Evolutionary conservation across 1,140 invertebrate genomes (phyloP), one percentile per base, ranked within the genome.

Genomic region (Temnothorax curvispinosus): DNA sequence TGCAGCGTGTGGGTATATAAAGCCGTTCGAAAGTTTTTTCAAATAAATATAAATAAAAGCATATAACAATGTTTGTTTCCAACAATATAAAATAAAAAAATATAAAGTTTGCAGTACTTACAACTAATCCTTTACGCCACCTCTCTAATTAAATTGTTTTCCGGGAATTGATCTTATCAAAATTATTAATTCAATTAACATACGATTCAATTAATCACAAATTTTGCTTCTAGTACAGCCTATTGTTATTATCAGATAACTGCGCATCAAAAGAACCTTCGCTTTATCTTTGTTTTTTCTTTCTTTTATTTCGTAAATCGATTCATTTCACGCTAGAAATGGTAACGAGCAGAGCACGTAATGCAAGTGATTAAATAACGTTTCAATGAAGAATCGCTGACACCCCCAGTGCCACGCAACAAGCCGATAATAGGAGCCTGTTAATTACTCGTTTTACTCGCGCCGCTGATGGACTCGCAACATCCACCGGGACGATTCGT

Each of bases 371-470:
- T 84, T 60, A 18, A 84, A 60, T 84, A 72, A 38, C 44, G 56
- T 75, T 60, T 84, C 21, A 47, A 58, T 74, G 44, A 84, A 84
- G 69, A 62, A 84, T 84, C n/a, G 41, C 54, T 56, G 54, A 74
- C n/a, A 38, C 18, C 11, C 52, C 62, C 5, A 41, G 18, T 75
- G 18, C 41, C 69, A 38, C 54, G 32, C 41, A 84, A 75, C 54
- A 84, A 60, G 27, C 69, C 69, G 69, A 75, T 84, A 84, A 84
- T 84, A 54, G 69, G 27, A 5, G 4, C 54, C 27, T 56, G 69
- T 84, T 84, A 84, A 84, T 84, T 84, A 62, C 56, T 75, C 69
- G 80, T 75, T 84, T 74, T 84, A 84, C 27, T 13, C 50, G 21
- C 15, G 18, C 9, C 47, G 3, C 77, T 81, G 64, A 75, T 84